Evolutionary conservation across 2,888 invertebrate genomes (phyloP), one percentile per base, ranked within the genome.

Genomic region (Sphaerophoria taeniata): DNA sequence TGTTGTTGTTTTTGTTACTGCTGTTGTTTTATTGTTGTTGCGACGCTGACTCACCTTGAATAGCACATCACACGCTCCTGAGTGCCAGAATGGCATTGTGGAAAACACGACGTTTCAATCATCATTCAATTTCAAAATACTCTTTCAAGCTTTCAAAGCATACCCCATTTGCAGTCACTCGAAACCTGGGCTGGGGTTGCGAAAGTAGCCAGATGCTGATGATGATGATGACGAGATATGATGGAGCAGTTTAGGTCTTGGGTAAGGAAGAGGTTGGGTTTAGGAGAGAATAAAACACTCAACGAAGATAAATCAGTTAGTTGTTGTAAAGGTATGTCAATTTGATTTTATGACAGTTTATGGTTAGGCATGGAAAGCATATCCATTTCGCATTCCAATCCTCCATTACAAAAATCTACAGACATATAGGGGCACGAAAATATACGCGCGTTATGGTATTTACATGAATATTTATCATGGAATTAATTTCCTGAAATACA

Each of bases 271-370:
- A 11, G 12, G 34, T 16, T 12, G 24, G 6, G 6, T 16, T 4
- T 31, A n/a, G 0, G 16, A 31, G 33, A 67, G n/a, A 39, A 67
- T 53, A 39, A 67, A 72, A 65, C 11, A n/a, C 56, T 14, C 53
- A 43, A 56, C 43, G 34, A 78, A 39, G 61, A 63, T 71, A 70
- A 70, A 76, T 69, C 60, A 69, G 70, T 77, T 56, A 71, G 33
- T 71, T 16, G 6, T 53, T 12, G 24, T 11, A 5, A 11, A 53
- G 36, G 36, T 24, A 39, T 58, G 65, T 65, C 65, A 67, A 67
- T 67, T 72, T 43, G 53, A 58, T 71, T 61, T 39, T n/a, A 55
- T 39, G 43, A 39, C 56, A 77, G 55, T 53, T 65, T 67, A 5
- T 45, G 58, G 60, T 39, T 31, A 39, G 36, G 16, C 43, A 61